A percentile compares a stretch with the other conserved stretches of the same genome.
phyloP scores from a whole-genome alignment of 37 sponge, comb jelly and placozoan genomes.

The Eunapius fragilis region DNA sequence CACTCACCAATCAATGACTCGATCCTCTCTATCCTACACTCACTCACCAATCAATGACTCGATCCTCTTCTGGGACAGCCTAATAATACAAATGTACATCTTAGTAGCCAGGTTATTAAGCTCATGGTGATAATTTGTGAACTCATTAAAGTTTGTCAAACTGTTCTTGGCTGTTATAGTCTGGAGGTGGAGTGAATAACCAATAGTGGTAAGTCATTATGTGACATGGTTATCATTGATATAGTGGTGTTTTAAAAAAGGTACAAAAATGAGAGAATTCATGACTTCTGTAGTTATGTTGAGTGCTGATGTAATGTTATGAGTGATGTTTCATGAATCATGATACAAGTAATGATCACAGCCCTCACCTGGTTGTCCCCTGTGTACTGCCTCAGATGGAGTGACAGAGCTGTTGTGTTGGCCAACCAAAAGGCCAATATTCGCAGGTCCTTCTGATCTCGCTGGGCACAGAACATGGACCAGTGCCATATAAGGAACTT shows the following conservation, averaged over 20 bases:
- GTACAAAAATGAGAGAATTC: too few relatives aligned
- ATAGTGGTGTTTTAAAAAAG: too few relatives aligned
- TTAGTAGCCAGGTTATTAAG: constrained; percentile 53
- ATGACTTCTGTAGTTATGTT: too few relatives aligned
- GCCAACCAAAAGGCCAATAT: constrained; percentile 79
- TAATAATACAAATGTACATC: constrained; percentile 69
- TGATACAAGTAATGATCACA: too few relatives aligned
- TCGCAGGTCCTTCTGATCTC: constrained; percentile 50
- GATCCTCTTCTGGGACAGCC: constrained; percentile 36
- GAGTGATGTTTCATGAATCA: too few relatives aligned
- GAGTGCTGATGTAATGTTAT: too few relatives aligned
- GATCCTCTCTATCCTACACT: too few relatives aligned
- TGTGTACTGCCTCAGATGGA: constrained; percentile 69
- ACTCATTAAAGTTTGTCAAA: constrained; percentile 75
- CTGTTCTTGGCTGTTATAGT: neutral
- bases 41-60: constrained; percentile 80
- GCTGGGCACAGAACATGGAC: neutral
- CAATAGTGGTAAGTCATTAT: too few relatives aligned
- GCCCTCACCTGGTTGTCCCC: constrained; percentile 32
- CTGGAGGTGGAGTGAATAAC: too few relatives aligned
- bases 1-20: too few relatives aligned
- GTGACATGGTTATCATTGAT: too few relatives aligned
- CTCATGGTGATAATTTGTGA: constrained; percentile 64
- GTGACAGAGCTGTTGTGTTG: constrained; percentile 64
- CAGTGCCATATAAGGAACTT: too few relatives aligned